phyloP scores from a whole-genome alignment of 2,113 vertebrate genomes.

The Dicentrarchus labrax region DNA sequence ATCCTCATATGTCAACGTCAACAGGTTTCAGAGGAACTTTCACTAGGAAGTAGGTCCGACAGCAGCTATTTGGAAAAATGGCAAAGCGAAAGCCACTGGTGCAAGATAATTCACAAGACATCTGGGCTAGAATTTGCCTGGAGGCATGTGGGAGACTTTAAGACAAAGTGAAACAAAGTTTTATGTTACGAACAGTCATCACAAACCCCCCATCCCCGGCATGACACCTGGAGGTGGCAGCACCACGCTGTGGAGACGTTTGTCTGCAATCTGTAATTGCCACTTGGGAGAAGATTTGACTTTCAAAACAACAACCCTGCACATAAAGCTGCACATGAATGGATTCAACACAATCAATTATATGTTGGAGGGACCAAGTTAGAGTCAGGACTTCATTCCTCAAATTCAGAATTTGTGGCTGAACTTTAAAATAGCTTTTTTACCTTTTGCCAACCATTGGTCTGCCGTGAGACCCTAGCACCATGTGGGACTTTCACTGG shows the following conservation, averaged over 20 bases:
- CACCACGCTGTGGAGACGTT: slow-evolving; percentile 11
- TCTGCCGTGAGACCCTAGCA: not conserved
- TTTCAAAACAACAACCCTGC: not conserved
- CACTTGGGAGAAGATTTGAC: not conserved
- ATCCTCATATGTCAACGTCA: not conserved
- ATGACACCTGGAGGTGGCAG: slow-evolving; percentile 1
- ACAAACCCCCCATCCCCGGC: not conserved
- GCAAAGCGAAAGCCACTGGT: not conserved
- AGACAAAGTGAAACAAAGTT: not conserved
- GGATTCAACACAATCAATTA: not conserved
- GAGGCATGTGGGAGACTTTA: not conserved
- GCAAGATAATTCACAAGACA: not conserved
- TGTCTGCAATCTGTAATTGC: not conserved
- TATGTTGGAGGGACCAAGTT: not conserved
- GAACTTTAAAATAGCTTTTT: not conserved
- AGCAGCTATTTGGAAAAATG: not conserved
- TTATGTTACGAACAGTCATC: not conserved
- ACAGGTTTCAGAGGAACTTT: not conserved
- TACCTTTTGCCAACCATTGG: not conserved
- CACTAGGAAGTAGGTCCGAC: not conserved
- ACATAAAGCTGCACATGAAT: not conserved
- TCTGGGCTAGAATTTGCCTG: not conserved
- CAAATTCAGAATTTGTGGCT: not conserved
- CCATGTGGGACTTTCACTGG: not conserved
- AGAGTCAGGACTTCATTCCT: not conserved